These are phyloP conservation scores for Progne subis DNA, from an alignment of 2,113 vertebrate species.

Conservation along the genomic window DNA sequence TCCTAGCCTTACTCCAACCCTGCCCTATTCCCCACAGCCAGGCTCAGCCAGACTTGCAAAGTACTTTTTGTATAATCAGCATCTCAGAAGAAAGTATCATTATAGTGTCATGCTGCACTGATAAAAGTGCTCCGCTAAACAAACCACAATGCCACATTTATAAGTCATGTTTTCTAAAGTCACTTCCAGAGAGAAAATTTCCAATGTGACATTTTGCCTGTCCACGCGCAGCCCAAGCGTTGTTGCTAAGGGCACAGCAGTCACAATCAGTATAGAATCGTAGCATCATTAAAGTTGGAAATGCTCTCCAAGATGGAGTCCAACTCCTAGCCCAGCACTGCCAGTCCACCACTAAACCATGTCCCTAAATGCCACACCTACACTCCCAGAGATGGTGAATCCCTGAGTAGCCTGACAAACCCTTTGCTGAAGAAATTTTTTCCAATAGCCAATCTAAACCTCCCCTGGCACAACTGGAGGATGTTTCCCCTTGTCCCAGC, in stretches of 20 bases:
- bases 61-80: neutral
- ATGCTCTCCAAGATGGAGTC: neutral
- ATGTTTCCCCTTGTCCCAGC: neutral
- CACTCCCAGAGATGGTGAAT: neutral
- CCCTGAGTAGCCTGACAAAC: neutral
- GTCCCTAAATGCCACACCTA: neutral
- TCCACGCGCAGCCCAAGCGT: too few species aligned
- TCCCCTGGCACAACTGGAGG: neutral
- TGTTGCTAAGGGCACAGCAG: neutral
- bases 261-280: neutral
- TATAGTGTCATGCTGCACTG: neutral
- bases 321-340: neutral
- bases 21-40: neutral
- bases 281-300: rapidly evolving
- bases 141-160: neutral
- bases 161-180: neutral
- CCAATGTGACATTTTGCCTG: neutral
- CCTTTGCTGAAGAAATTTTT: neutral
- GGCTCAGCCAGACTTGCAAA: neutral
- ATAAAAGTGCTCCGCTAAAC: neutral
- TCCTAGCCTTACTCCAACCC: neutral
- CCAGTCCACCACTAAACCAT: neutral
- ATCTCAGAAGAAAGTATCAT: neutral
- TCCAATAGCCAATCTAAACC: neutral
- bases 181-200: neutral